phyloP scores from a whole-genome alignment of 2,888 invertebrate genomes.

The Lasioglossum morio region DNA sequence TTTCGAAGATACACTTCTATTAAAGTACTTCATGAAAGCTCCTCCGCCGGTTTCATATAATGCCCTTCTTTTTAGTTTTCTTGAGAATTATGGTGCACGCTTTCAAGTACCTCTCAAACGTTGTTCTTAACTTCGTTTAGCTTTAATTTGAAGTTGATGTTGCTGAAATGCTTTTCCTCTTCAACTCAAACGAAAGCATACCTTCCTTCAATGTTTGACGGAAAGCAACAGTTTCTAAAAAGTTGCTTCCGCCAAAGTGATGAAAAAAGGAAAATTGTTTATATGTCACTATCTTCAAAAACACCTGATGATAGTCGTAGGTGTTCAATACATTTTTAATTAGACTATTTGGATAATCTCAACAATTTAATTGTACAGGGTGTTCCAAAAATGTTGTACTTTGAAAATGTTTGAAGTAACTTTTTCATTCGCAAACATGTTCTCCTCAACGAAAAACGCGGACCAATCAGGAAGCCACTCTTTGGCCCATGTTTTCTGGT shows the following conservation, averaged over 20 bases:
- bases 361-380: neutral
- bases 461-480: too few species aligned
- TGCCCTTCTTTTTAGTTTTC: neutral
- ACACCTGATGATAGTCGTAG: neutral
- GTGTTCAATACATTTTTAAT: neutral
- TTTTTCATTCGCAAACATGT: too few species aligned
- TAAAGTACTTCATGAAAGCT: neutral
- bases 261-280: neutral
- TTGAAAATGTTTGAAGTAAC: too few species aligned
- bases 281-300: neutral
- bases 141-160: conserved; percentile 1
- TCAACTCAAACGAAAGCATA: neutral
- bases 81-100: neutral
- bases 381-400: too few species aligned
- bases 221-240: neutral
- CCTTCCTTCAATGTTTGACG: neutral
- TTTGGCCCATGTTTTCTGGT: too few species aligned
- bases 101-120: conserved; percentile 1
- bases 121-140: neutral
- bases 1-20: neutral
- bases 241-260: neutral
- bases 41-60: neutral
- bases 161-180: neutral
- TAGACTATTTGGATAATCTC: neutral
- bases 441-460: too few species aligned